These are phyloP conservation scores for Xiphorhynchus erythropygius DNA, from an alignment of 2,797 vertebrate species.

Conservation along the genomic window DNA sequence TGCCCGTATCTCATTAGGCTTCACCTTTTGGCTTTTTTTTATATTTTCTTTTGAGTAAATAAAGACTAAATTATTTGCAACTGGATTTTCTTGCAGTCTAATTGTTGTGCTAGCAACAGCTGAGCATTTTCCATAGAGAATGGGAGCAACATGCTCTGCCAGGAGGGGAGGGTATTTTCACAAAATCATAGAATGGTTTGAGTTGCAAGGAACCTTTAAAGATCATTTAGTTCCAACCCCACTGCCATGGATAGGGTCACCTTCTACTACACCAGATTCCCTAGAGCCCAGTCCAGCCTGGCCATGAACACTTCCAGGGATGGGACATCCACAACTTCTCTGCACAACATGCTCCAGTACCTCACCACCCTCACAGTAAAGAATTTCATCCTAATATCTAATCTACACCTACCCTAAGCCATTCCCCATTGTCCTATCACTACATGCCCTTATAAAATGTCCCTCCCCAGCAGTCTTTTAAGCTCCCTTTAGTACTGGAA, in stretches of 20 bases:
- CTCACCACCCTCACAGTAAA: neutral
- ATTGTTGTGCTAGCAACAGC: neutral
- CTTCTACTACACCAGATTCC: neutral
- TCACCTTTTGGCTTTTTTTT: neutral
- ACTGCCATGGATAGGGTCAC: neutral
- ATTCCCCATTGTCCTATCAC: neutral
- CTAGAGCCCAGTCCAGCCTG: neutral
- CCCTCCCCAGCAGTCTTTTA: neutral
- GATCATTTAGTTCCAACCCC: neutral
- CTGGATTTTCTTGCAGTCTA: neutral
- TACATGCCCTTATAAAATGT: neutral
- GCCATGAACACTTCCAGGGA: neutral
- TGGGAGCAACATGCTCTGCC: fast-evolving
- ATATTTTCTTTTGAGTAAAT: neutral
- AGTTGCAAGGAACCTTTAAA: neutral
- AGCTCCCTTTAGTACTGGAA: neutral
- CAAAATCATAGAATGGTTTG: neutral
- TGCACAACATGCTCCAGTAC: neutral
- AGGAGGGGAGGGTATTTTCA: neutral
- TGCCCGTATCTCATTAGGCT: neutral
- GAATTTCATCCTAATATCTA: neutral
- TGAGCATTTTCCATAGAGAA: fast-evolving
- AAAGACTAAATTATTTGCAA: neutral
- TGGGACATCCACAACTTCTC: neutral
- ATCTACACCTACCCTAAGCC: neutral